phyloP scores from a whole-genome alignment of 2,113 vertebrate species.

The Gallinago media region DNA sequence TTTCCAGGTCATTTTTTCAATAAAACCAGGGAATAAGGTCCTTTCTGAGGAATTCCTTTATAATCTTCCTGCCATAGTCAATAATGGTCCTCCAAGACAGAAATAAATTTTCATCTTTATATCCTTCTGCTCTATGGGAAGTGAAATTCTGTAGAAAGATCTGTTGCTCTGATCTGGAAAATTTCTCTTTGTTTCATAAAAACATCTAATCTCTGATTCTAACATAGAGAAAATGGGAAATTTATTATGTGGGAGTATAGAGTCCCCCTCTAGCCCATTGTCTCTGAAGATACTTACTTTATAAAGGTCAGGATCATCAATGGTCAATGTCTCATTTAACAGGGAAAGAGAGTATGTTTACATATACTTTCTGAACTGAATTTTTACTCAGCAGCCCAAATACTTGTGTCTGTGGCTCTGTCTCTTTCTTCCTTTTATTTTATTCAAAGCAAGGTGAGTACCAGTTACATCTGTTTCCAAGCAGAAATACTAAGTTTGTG shows the following conservation, averaged over 20 bases:
- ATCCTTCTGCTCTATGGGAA: not conserved
- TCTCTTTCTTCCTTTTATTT: not conserved
- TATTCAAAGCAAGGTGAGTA: not conserved
- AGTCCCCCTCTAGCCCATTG: not conserved
- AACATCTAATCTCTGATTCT: not conserved
- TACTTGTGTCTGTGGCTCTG: not conserved
- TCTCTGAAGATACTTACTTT: not conserved
- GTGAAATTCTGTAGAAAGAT: not conserved
- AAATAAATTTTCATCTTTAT: not conserved
- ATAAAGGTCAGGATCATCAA: not conserved
- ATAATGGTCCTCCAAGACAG: not conserved
- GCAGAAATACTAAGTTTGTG: not conserved
- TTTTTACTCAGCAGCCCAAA: not conserved
- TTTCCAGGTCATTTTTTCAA: not conserved
- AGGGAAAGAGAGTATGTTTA: not conserved
- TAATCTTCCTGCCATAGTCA: not conserved
- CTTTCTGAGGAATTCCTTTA: not conserved
- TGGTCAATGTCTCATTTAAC: not conserved
- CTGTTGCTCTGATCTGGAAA: not conserved
- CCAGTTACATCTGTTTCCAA: not conserved
- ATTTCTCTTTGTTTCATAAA: not conserved
- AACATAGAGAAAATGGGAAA: not conserved
- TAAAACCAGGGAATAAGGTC: not conserved
- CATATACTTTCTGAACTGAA: not conserved
- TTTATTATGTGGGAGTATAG: not conserved